These are phyloP conservation scores for Drosophila quinaria DNA, from an alignment of 2,888 invertebrate genomes.

Conservation along the genomic window DNA sequence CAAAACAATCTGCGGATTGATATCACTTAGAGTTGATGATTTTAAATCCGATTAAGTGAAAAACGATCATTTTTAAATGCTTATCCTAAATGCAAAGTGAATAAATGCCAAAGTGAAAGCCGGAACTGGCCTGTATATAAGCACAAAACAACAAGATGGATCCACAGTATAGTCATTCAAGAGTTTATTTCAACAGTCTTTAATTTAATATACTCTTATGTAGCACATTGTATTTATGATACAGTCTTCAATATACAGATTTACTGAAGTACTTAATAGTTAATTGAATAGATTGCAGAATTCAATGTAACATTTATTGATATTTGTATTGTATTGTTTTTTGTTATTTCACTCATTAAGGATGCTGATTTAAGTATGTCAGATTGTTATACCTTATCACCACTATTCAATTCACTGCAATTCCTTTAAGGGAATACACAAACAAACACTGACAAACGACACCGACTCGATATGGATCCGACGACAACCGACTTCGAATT, in stretches of 20 bases:
- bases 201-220: background rate
- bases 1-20: too few relatives aligned
- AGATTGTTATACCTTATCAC: constrained; percentile 50
- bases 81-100: too few relatives aligned
- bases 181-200: background rate
- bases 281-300: background rate
- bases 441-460: constrained; percentile 22
- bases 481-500: constrained; percentile 76
- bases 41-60: too few relatives aligned
- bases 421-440: constrained; percentile 42
- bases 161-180: background rate
- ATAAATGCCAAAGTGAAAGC: too few relatives aligned
- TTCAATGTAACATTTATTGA: too few relatives aligned
- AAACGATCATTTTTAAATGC: too few relatives aligned
- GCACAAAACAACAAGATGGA: background rate
- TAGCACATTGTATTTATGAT: background rate
- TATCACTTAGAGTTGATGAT: too few relatives aligned
- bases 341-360: constrained; percentile 23
- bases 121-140: background rate
- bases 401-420: constrained; percentile 28
- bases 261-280: background rate
- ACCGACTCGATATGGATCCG: constrained; percentile 61
- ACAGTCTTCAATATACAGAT: background rate
- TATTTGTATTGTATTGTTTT: background rate
- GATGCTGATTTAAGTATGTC: background rate